Percentiles rank a stretch among this genome's conserved stretches.
Evolutionary conservation across 2,113 vertebrate species (phyloP).

Genomic region (Pterocles orientalis): DNA sequence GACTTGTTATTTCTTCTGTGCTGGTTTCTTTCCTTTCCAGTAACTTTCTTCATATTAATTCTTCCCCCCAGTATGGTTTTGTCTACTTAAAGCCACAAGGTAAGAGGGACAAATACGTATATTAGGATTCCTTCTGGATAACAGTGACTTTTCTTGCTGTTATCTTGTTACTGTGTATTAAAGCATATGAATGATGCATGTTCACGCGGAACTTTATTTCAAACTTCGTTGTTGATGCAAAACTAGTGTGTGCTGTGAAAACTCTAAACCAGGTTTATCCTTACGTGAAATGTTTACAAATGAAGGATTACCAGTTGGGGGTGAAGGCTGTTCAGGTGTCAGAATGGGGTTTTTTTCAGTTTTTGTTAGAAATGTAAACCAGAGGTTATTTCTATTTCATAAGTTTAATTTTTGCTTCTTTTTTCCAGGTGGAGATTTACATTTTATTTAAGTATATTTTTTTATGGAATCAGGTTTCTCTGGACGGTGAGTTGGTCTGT

Average conservation of each 20-base stretch:
- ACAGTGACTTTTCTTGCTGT: background rate
- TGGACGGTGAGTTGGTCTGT: slow-evolving; percentile 88
- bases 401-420: slow-evolving; percentile 14
- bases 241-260: background rate
- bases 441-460: slow-evolving; percentile 94
- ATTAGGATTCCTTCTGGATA: slow-evolving; percentile 20
- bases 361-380: background rate
- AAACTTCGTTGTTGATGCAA: background rate
- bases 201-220: background rate
- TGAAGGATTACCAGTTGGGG: background rate
- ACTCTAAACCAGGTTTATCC: background rate
- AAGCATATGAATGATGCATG: background rate
- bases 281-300: background rate
- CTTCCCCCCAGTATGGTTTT: slow-evolving; percentile 53
- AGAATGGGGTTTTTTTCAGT: background rate
- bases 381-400: background rate
- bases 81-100: slow-evolving; percentile 52
- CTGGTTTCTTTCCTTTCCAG: slow-evolving; percentile 62
- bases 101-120: slow-evolving; percentile 9
- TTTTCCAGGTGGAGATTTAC: slow-evolving; percentile 93
- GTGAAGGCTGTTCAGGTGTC: background rate
- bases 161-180: background rate
- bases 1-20: slow-evolving; percentile 59
- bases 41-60: slow-evolving; percentile 43
- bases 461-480: slow-evolving; percentile 90